Evolutionary conservation across 2,113 vertebrate species (phyloP), one percentile per base, ranked within the genome.

Genomic region (Crotalus viridis): DNA sequence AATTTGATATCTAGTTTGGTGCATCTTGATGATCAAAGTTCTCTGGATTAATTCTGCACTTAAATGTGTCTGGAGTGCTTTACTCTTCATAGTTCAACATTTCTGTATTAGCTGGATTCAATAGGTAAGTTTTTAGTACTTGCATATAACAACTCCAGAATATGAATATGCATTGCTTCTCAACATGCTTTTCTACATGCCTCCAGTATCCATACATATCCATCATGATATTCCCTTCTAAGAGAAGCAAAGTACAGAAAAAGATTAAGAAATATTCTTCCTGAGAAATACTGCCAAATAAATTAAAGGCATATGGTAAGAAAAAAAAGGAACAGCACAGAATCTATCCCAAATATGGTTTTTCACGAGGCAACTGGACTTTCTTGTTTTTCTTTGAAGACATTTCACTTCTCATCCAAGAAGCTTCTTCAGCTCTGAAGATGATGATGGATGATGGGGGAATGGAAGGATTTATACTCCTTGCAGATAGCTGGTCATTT

Each of bases 1-100:
- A 94, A 97, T 97, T 97, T 97, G 93, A 96, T 97, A 97, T 94
- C 91, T 96, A 94, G 69, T 91, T 94, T 94, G 54, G 87, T 95
- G 89, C 10, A 87, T 52, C 90, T 95, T 94, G 94, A 97, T 96
- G 96, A 97, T 97, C 88, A 97, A 97, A 98, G 97, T 92, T 89
- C 26, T 91, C 93, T 91, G 54, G 64, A 94, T 96, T 97, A 96
- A 95, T 97, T 96, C 94, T 97, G 81, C 52, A 90, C 92, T 96
- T 97, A 94, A 96, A 96, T 96, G 93, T 96, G 64, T 55, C 90
- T 91, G 97, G 96, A 97, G 96, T 97, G 95, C 94, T 97, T 93
- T 85, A 96, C 93, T 95, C 57, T 95, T 95, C 94, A 93, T 94
- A 96, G 96, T 96, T 97, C 93, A 97, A 97, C 89, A 97, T 94